phyloP scores from a whole-genome alignment of 2,888 invertebrate genomes.

The Sinodicranocentrus sp. region DNA sequence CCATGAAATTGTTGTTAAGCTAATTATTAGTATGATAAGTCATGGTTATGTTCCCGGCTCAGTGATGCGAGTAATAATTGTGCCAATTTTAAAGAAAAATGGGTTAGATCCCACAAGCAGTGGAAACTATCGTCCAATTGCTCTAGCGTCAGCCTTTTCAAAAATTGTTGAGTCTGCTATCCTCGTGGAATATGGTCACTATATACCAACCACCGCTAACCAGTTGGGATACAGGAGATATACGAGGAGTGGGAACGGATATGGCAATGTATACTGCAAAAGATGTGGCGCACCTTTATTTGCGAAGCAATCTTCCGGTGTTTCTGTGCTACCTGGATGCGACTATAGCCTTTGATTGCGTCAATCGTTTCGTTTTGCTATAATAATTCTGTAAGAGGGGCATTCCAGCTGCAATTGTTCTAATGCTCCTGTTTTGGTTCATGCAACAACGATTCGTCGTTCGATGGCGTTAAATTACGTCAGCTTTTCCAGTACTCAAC shows the following conservation, averaged over 20 bases:
- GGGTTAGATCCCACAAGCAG: neutral
- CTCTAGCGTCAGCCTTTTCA: constrained; percentile 13
- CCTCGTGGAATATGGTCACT: neutral
- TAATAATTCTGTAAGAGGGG: constrained; percentile 14
- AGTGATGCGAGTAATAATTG: constrained; percentile 7
- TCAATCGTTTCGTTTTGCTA: constrained; percentile 10
- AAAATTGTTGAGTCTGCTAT: neutral
- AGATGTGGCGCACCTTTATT: constrained; percentile 5
- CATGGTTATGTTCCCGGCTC: constrained; percentile 9
- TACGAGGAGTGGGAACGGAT: constrained; percentile 4
- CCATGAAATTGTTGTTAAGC: no score
- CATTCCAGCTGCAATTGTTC: neutral
- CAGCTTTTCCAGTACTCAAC: neutral
- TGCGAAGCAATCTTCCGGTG: neutral
- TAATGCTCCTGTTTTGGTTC: constrained; percentile 8
- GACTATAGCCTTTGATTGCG: constrained; percentile 1
- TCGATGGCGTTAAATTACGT: neutral
- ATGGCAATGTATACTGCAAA: constrained; percentile 11
- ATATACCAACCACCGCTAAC: neutral
- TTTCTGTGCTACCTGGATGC: constrained; percentile 22
- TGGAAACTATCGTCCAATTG: constrained; percentile 22
- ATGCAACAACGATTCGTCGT: neutral
- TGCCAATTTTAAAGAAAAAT: neutral
- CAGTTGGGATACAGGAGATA: constrained; percentile 14
- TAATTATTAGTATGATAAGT: neutral